Conservation (phyloP, 2,888 invertebrate genomes). For the Drosophila paramelanica region DNA sequence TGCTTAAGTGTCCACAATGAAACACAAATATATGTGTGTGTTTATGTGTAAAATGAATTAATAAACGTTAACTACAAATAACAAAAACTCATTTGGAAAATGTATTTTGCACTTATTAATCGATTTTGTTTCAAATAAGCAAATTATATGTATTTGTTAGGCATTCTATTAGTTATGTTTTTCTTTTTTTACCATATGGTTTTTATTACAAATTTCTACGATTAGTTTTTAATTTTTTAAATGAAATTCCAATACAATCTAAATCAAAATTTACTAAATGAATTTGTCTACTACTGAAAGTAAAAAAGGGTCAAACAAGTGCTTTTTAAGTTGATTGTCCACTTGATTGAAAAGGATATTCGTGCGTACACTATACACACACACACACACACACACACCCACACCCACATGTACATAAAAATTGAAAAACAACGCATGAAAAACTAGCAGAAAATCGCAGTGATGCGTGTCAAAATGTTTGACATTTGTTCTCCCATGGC, state of each 20-base stretch:
- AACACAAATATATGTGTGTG: slow-evolving; percentile 21
- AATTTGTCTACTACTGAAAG: not conserved
- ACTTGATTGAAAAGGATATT: slow-evolving; percentile 73
- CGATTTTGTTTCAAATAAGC: too few species aligned
- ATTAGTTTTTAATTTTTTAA: too few species aligned
- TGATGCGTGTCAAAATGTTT: slow-evolving; percentile 62
- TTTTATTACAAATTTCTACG: too few species aligned
- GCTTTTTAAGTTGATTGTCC: slow-evolving; percentile 64
- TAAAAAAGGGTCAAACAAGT: slow-evolving; percentile 52
- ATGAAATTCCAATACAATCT: too few species aligned
- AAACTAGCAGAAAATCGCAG: slow-evolving; percentile 50
- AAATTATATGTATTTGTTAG: too few species aligned
- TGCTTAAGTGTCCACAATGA: slow-evolving; percentile 38
- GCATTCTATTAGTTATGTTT: too few species aligned
- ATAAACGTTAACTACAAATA: slow-evolving; percentile 13
- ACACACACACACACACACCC: slow-evolving; percentile 28
- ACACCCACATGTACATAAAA: slow-evolving; percentile 7
- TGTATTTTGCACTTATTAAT: too few species aligned
- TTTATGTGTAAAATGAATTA: slow-evolving; percentile 42
- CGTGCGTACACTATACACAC: slow-evolving; percentile 50
- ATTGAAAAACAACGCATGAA: slow-evolving; percentile 21
- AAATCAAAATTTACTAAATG: too few species aligned
- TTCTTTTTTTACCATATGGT: too few species aligned
- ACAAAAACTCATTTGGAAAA: too few species aligned
- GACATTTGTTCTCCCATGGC: slow-evolving; percentile 43